Base-by-base conservation (phyloP, 2,888 invertebrate genomes). In the Corythucha ciliata region DNA sequence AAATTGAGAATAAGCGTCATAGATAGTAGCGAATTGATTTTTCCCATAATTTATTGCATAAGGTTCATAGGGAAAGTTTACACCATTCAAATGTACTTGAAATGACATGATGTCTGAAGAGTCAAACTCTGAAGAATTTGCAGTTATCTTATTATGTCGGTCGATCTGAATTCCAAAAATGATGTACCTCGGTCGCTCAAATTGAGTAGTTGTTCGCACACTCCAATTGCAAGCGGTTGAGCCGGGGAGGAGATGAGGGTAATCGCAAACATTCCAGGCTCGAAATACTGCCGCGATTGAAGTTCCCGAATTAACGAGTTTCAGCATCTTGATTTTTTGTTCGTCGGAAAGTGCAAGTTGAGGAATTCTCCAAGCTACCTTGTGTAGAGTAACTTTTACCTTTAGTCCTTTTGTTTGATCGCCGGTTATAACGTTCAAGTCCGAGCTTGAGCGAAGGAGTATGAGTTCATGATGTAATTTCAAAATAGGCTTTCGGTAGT, bases 361-460 rank as follows among this genome's bases (percentile, higher is more conserved):
- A 12, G 56, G 60, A 7, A 60, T 37, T 54, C 56, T 44, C 62
- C 63, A 61, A 45, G 52, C 51, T 40, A 62, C 40, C 56, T 62
- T 62, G 7, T 24, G 45, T 25, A 59, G 51, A 14, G 36, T 48
- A n/a, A 62, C 21, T 44, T 39, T 36, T 24, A 48, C 49, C 22
- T 45, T 46, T 36, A 14, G n/a, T 12, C 36, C 36, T 14, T 36
- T 36, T 36, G n/a, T n/a, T n/a, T n/a, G 7, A 36, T 36, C 14
- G 7, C 14, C 36, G 6, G 36, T 36, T 6, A 36, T 36, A 18
- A 8, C n/a, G 14, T 36, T n/a, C 14, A 36, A 18, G 14, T 36
- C 6, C 14, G n/a, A 8, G 18, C n/a, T 10, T 14, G 6, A 14
- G 7, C 36, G 8, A n/a, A n/a, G n/a, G n/a, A n/a, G n/a, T n/a